phyloP scores from a whole-genome alignment of 2,888 invertebrate genomes.

The Phorcus lineatus region DNA sequence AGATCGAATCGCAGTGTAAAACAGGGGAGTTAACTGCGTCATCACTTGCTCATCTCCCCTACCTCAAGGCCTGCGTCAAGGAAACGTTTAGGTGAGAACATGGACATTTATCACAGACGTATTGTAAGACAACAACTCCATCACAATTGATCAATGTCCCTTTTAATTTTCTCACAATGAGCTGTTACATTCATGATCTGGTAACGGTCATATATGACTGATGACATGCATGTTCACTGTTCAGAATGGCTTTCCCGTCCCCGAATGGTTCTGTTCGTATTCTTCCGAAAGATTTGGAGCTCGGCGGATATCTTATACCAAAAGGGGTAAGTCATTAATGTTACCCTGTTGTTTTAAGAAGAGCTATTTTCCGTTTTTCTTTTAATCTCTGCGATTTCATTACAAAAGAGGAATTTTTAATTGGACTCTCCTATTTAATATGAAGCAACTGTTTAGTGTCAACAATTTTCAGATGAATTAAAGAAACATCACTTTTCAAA shows the following conservation, averaged over 20 bases:
- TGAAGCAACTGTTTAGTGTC: too few species aligned
- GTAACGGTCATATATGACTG: too few species aligned
- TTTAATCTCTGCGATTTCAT: not conserved
- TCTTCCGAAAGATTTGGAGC: not conserved
- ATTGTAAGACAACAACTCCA: too few species aligned
- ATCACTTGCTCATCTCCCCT: conserved; percentile 26
- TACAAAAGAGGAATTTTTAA: too few species aligned
- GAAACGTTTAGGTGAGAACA: conserved; percentile 24
- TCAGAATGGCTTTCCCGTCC: conserved; percentile 6
- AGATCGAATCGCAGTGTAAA: not conserved
- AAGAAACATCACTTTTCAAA: too few species aligned
- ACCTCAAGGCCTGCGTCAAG: conserved; percentile 34
- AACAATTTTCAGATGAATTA: too few species aligned
- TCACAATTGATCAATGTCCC: too few species aligned
- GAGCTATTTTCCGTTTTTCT: not conserved
- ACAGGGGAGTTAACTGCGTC: not conserved
- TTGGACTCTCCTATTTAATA: too few species aligned
- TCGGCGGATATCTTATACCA: conserved; percentile 12
- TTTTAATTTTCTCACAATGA: too few species aligned
- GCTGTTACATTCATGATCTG: too few species aligned
- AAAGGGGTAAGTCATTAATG: conserved; percentile 21
- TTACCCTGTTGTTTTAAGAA: not conserved
- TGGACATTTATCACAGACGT: too few species aligned
- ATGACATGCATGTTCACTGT: not conserved
- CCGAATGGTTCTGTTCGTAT: not conserved